Base-by-base conservation (phyloP, 2,113 vertebrate genomes). In the Turnix velox region DNA sequence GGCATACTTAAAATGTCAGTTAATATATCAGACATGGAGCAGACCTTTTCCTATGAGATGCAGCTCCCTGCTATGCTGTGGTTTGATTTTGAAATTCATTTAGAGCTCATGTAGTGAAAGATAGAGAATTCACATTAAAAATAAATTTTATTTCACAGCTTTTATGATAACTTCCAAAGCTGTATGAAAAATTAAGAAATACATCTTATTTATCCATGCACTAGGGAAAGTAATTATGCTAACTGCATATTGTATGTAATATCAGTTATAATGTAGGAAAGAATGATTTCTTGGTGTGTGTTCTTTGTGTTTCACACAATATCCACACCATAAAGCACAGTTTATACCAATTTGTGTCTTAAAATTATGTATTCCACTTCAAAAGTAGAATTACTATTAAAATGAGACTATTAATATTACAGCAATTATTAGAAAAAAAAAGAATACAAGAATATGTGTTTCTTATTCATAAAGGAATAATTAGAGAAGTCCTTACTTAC, bases 1-100 rank as follows among this genome's bases (percentile, higher is more conserved):
- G 49, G 22, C 75, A 69, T 28, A 57, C n/a, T 92, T 95, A 90
- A 89, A 86, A 68, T 89, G 71, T 83, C 96, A 97, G 95, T 97
- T 97, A 97, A 95, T 92, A 23, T 54, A 87, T 83, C 72, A 52
- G 63, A 37, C 75, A 48, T 17, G 31, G 40, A 96, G 72, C 55
- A 91, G 83, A 92, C 91, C 93, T 94, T 92, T 95, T 31, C 73
- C 61, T 90, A 82, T 95, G 19, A 33, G 77, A 66, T 87, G 65
- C 31, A 94, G 69, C 78, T 95, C 62, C 86, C 84, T 93, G 51
- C 77, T 97, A 68, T 71, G 69, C 18, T 76, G 22, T 27, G 18
- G 69, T 87, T 82, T 81, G 63, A 87, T 83, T 82, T 24, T 63
- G 45, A 54, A 77, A 75, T 84, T 76, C 11, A 45, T 79, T 91